These are phyloP conservation scores for Tachina grossa DNA, from an alignment of 2,888 invertebrate genomes.

Conservation along the genomic window DNA sequence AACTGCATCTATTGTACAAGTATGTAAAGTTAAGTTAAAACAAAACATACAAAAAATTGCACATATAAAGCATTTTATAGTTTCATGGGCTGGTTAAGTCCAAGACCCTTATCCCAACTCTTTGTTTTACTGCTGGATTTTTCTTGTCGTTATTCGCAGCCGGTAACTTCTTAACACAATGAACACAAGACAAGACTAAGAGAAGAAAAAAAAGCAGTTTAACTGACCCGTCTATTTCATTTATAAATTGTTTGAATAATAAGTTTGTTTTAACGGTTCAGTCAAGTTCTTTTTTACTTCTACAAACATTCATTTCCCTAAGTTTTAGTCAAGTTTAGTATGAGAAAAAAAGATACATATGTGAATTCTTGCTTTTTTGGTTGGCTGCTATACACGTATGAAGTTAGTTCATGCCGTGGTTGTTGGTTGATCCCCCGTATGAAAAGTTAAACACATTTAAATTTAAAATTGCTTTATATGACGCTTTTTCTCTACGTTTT, in stretches of 20 bases:
- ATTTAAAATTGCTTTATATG: conserved; percentile 57
- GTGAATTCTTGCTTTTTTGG: conserved; percentile 3
- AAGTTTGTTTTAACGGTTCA: conserved; percentile 77
- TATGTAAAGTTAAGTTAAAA: conserved; percentile 41
- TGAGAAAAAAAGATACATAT: conserved; percentile 27
- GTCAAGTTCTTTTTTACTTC: conserved; percentile 55
- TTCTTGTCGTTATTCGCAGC: conserved; percentile 2
- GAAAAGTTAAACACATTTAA: conserved; percentile 52
- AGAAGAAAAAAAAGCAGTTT: conserved; percentile 18
- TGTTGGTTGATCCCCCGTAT: conserved; percentile 41
- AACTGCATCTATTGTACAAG: conserved; percentile 29
- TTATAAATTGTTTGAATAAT: conserved; percentile 76
- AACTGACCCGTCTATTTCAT: conserved; percentile 60
- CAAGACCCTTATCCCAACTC: conserved; percentile 44
- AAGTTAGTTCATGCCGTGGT: conserved; percentile 7
- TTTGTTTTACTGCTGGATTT: conserved; percentile 41
- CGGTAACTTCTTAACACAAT: conserved; percentile 52
- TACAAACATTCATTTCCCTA: conserved; percentile 24
- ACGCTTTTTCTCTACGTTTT: conserved; percentile 1
- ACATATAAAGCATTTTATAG: conserved; percentile 25
- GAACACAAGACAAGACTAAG: conserved; percentile 10
- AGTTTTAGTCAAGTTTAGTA: conserved; percentile 30
- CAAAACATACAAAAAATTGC: conserved; percentile 13
- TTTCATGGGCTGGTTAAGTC: conserved; percentile 52
- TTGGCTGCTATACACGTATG: conserved; percentile 13